Conservation (phyloP, 2,797 vertebrate species). For the Acomys russatus region DNA sequence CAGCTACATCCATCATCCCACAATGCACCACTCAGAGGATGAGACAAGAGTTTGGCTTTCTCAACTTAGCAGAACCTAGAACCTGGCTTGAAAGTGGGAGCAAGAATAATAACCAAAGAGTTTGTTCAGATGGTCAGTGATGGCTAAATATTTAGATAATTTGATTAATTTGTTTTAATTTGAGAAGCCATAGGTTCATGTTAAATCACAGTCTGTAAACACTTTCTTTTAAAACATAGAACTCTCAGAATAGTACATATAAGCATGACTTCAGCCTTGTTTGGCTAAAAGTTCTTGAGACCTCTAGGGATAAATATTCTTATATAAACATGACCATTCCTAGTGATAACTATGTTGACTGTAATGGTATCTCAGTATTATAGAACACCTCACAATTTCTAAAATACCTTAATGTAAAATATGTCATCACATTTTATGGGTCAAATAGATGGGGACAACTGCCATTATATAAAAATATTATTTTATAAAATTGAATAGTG, state of each 20-base stretch:
- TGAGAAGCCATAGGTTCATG: neutral
- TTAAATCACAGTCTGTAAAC: neutral
- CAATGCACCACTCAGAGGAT: neutral
- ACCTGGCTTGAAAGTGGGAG: neutral
- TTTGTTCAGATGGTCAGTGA: constrained; percentile 37
- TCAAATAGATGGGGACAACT: neutral
- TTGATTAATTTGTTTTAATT: neutral
- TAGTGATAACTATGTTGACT: neutral
- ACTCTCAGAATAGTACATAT: neutral
- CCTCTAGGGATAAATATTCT: neutral
- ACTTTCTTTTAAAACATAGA: neutral
- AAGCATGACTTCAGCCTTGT: neutral
- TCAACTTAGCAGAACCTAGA: neutral
- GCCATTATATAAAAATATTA: neutral
- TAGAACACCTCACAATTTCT: neutral
- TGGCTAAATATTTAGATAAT: constrained; percentile 32
- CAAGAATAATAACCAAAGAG: neutral
- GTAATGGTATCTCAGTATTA: constrained; percentile 9
- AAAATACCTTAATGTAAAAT: neutral
- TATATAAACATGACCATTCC: constrained; percentile 17
- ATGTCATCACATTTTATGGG: neutral
- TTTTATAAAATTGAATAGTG: neutral
- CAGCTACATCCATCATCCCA: neutral
- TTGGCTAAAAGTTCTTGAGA: neutral
- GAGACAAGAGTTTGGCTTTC: neutral